Evolutionary conservation across 2,888 invertebrate species (phyloP).

Genomic region (Acronicta alni): DNA sequence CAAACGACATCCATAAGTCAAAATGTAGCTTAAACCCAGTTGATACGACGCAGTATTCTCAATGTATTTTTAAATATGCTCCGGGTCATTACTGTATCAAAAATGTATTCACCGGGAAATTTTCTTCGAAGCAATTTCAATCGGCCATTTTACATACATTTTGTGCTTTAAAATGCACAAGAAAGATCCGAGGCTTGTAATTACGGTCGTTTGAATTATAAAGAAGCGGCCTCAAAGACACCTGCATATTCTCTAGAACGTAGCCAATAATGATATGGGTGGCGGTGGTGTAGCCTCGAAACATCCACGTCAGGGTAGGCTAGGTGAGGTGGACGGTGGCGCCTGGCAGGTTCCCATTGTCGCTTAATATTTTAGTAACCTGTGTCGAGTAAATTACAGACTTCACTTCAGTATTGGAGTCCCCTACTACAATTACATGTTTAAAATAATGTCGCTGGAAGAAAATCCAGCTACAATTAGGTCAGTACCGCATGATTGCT

Average conservation of each 20-base stretch:
- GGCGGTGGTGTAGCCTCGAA: constrained; percentile 50
- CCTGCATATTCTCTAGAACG: constrained; percentile 69
- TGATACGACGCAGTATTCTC: background rate
- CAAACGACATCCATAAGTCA: background rate
- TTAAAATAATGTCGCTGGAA: constrained; percentile 71
- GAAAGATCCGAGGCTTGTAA: constrained; percentile 30
- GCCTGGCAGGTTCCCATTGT: constrained; percentile 74
- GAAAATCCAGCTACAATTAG: constrained; percentile 72
- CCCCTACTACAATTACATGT: constrained; percentile 72
- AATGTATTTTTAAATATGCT: constrained; percentile 6
- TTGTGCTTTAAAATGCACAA: constrained; percentile 36
- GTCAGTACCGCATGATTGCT: constrained; percentile 76
- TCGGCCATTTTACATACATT: constrained; percentile 32
- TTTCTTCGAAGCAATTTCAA: constrained; percentile 24
- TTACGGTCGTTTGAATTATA: constrained; percentile 45
- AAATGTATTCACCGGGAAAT: constrained; percentile 17
- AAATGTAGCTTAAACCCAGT: background rate
- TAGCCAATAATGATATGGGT: constrained; percentile 54
- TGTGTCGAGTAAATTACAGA: constrained; percentile 81
- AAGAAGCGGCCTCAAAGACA: constrained; percentile 64
- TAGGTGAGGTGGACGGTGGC: constrained; percentile 54
- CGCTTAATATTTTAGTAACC: constrained; percentile 83
- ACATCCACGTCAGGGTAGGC: constrained; percentile 50
- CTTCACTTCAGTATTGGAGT: constrained; percentile 64
- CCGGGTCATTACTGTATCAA: constrained; percentile 22